Base-by-base conservation (phyloP, 2,797 vertebrate genomes). In the Melopsittacus undulatus region DNA sequence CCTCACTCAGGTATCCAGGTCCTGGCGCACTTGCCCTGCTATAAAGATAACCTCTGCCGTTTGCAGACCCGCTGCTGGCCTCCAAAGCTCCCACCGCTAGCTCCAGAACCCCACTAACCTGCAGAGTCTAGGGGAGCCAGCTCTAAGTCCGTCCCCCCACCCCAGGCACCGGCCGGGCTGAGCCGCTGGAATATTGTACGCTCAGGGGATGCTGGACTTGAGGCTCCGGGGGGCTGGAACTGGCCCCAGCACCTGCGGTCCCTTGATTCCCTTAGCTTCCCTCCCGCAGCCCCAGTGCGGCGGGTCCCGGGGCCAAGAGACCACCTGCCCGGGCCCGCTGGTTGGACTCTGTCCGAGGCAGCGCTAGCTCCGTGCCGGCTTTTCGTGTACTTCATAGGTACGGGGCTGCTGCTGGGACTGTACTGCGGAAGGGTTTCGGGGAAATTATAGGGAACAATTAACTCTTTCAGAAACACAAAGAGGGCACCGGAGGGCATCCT, bases 301-400 rank as follows among this genome's bases (percentile, higher is more conserved):
- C 3, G 51, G 32, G 4, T 13, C 34, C 38, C 2, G 21, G 56
- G 30, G 32, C 10, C 10, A 26, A 18, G 34, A 81, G 61, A 26
- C 14, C 83, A 57, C 74, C 62, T 13, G 52, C 43, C 27, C 27
- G 20, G 48, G 18, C n/a, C 46, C n/a, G 38, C 43, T 27, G 2
- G 1, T 0, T 3, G 40, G 36, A 19, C 36, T 18, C 19, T 16
- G 27, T 19, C 26, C 2, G 16, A 27, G 9, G 15, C 19, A 20
- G 26, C 0, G 22, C 26, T 11, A 5, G 45, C 80, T 74, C 77
- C 11, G 6, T 1, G 48, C 2, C 8, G 45, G 51, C 32, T 67
- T 54, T 43, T 24, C 3, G 17, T 4, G 22, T 2, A 30, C 2
- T 42, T 29, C 49, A 4, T 5, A 1, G 42, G 38, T 26, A 61